Percentiles rank a stretch among this genome's conserved stretches.
phyloP scores from a whole-genome alignment of 2,797 vertebrate genomes.

The Stomatorhinus walkeri region DNA sequence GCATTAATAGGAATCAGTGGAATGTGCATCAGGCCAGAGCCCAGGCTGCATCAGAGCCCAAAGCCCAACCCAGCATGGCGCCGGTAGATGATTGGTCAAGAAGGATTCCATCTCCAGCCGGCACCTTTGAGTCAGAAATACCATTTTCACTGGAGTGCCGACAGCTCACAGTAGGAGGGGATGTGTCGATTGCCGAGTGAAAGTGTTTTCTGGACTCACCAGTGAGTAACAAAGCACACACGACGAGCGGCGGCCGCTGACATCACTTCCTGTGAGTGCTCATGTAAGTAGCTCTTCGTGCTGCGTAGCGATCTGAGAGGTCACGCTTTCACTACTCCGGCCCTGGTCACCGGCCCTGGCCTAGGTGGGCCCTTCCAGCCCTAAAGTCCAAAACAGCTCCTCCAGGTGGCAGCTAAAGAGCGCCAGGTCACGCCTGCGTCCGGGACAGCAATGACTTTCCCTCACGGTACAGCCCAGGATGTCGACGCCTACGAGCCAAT shows the following conservation, averaged over 20 bases:
- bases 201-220: neutral
- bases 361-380: neutral
- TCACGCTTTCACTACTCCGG: neutral
- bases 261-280: neutral
- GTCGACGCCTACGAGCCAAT: conserved; percentile 32
- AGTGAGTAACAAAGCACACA: neutral
- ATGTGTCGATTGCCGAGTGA: too few species aligned
- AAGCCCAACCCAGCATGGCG: too few species aligned
- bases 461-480: conserved; percentile 40
- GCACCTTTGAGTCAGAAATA: neutral
- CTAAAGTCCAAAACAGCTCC: neutral
- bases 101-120: neutral
- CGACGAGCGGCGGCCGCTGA: neutral
- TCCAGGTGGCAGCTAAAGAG: neutral
- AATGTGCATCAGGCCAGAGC: neutral
- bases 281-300: neutral
- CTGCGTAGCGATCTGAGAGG: neutral
- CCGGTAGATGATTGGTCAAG: neutral
- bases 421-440: conserved; percentile 19
- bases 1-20: neutral
- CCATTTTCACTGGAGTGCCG: neutral
- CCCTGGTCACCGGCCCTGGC: too few species aligned
- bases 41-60: neutral
- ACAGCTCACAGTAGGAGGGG: neutral
- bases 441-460: conserved; percentile 49